phyloP scores from a whole-genome alignment of 2,888 invertebrate species.

The Chrysopilus asiliformis region DNA sequence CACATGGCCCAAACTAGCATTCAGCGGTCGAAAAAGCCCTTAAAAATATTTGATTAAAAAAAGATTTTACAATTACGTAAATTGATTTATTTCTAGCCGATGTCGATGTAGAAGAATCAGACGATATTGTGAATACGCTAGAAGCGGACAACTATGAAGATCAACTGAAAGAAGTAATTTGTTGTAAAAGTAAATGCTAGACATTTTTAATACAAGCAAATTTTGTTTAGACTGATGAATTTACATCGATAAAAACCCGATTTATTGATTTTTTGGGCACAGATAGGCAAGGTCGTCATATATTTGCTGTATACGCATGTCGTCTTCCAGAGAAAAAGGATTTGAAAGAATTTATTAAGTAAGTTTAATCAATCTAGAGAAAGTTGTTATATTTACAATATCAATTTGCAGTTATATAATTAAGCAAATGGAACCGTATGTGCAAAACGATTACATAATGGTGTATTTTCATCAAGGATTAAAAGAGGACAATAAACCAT shows the following conservation, averaged over 20 bases:
- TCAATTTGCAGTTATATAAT: slow-evolving; percentile 64
- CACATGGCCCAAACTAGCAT: too few species aligned
- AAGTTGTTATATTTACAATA: not conserved
- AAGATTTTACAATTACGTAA: slow-evolving; percentile 17
- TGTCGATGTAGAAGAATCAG: slow-evolving; percentile 23
- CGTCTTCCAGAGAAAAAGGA: slow-evolving; percentile 61
- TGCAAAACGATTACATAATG: slow-evolving; percentile 95
- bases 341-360: slow-evolving; percentile 32
- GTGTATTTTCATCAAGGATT: slow-evolving; percentile 97
- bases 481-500: slow-evolving; percentile 90
- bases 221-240: slow-evolving; percentile 17
- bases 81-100: too few species aligned
- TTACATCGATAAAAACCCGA: slow-evolving; percentile 24
- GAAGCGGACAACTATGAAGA: slow-evolving; percentile 21
- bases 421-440: slow-evolving; percentile 89
- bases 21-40: too few species aligned
- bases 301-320: slow-evolving; percentile 94
- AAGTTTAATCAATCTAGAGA: slow-evolving; percentile 7
- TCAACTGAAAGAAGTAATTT: slow-evolving; percentile 28
- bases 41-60: slow-evolving; percentile 23
- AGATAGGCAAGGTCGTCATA: slow-evolving; percentile 70
- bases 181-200: slow-evolving; percentile 3
- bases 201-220: slow-evolving; percentile 10
- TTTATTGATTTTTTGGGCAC: slow-evolving; percentile 51
- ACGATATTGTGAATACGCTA: slow-evolving; percentile 10